A percentile compares a stretch with the other conserved stretches of the same genome.
These are phyloP conservation scores for Turnix velox DNA, from an alignment of 2,113 vertebrate species.

Conservation along the genomic window DNA sequence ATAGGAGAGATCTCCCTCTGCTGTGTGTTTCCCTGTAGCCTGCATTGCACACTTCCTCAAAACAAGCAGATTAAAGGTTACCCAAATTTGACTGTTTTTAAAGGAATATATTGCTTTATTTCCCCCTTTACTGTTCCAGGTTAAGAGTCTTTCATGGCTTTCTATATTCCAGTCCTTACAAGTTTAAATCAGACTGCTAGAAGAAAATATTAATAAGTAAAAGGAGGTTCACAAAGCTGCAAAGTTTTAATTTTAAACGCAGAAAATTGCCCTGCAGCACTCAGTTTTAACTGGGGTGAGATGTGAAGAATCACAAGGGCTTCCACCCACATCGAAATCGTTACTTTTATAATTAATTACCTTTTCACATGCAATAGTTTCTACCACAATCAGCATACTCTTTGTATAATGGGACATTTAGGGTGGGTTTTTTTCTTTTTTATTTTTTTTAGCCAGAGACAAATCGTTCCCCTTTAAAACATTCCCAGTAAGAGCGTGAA, in stretches of 20 bases:
- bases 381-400: not conserved
- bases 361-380: not conserved
- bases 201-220: not conserved
- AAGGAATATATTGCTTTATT: not conserved
- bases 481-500: not conserved
- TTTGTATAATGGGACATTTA: too few species aligned
- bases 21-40: accelerated
- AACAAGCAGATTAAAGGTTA: not conserved
- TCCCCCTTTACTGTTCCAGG: not conserved
- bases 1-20: not conserved
- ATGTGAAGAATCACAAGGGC: not conserved
- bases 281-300: not conserved
- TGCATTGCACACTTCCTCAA: not conserved
- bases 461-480: not conserved
- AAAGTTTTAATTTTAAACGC: not conserved
- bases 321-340: not conserved
- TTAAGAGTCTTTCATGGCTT: not conserved
- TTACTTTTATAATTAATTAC: not conserved
- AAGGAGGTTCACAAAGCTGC: not conserved
- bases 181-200: not conserved
- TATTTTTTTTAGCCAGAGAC: not conserved
- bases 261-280: not conserved
- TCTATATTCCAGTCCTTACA: not conserved
- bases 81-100: not conserved
- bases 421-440: not conserved